Base-by-base conservation (phyloP, 2,888 invertebrate genomes). In the Lasioglossum lativentre region DNA sequence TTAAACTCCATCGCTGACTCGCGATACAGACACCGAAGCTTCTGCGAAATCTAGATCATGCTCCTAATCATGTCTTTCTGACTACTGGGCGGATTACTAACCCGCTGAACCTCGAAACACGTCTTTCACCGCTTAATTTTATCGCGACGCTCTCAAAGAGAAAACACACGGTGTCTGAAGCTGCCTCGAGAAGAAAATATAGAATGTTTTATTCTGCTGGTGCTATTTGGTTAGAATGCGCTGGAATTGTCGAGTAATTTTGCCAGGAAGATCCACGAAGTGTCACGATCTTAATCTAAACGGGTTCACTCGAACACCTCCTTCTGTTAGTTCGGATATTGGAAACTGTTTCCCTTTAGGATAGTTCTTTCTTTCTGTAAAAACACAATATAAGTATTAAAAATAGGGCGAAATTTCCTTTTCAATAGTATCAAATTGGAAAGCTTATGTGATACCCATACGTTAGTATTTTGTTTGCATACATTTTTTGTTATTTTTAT, bases 1-100 rank as follows among this genome's bases (percentile, higher is more conserved):
- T 77, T 77, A 73, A 68, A 38, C 12, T 76, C 76, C 47, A 52
- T n/a, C 70, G 12, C n/a, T n/a, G 16, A 1, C 47, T 83, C 47
- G 77, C 70, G n/a, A 38, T 38, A 68, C 47, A 40, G 30, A 38
- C n/a, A 68, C 4, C 23, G 45, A 66, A 19, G 63, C 42, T 76
- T 66, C 45, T 16, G 45, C 27, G 66, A 68, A 76, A 76, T 34
- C 38, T 59, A 52, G 45, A 45, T 66, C 75, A 42, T n/a, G 63
- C 40, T 42, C 38, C 34, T 38, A 52, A 66, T 34, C 34, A 38
- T 10, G 34, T 66, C 23, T 66, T 66, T 66, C 66, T 34, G 34
- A 66, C 34, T 66, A 34, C 34, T 34, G 3, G 23, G 19, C 23
- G 66, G 19, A 66, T 66, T 34, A 10, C 34, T 34, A 19, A 38